Percentiles rank a stretch among this genome's conserved stretches.
Conservation (phyloP, 2,888 invertebrate species). For the Andrena trimmerana region DNA sequence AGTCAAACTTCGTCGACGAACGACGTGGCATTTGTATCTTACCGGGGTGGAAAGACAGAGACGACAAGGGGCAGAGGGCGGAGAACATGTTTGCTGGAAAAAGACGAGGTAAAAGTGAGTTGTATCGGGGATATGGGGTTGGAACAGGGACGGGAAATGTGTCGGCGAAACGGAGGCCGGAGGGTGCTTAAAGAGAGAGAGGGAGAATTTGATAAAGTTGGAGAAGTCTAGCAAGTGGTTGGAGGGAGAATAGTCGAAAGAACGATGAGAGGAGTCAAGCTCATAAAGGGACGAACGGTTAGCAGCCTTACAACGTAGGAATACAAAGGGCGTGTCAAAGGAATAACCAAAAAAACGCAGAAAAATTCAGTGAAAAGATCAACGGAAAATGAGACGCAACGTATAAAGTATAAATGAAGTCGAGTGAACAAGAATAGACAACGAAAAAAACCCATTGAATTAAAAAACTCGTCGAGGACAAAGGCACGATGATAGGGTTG, state of each 20-base stretch:
- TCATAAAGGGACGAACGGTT: background rate
- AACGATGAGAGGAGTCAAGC: background rate
- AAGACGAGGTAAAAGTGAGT: background rate
- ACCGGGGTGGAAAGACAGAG: background rate
- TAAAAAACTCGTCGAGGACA: background rate
- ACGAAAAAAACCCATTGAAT: too few relatives aligned
- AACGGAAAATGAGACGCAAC: background rate
- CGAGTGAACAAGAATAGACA: background rate
- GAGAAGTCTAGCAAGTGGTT: conserved; percentile 2
- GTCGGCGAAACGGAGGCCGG: conserved; percentile 20
- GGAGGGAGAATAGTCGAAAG: background rate
- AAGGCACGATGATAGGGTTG: conserved; percentile 1
- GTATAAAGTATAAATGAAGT: background rate
- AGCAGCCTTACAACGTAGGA: too few relatives aligned
- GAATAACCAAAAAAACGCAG: background rate
- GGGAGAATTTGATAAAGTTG: conserved; percentile 1
- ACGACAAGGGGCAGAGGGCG: background rate
- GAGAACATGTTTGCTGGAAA: background rate
- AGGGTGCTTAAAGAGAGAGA: background rate
- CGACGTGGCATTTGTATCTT: conserved; percentile 36
- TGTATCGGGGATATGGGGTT: background rate
- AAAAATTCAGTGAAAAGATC: background rate
- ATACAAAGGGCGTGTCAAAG: background rate
- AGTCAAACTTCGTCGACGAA: conserved; percentile 36
- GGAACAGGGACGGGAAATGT: background rate